Conservation (phyloP, 2,888 invertebrate species). For the Leucophenga maculata region DNA sequence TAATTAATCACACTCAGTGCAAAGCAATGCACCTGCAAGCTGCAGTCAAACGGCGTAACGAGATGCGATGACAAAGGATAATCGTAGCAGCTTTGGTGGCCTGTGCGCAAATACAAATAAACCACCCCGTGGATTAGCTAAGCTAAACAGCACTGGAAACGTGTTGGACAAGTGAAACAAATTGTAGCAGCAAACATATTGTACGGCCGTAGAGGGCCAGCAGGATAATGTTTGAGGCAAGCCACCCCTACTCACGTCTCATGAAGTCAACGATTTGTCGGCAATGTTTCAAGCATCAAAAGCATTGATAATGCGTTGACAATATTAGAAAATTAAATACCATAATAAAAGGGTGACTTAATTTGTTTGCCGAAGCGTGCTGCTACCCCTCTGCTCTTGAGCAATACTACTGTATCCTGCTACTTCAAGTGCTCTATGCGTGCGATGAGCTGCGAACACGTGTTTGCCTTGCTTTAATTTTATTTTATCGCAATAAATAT, state of each 20-base stretch:
- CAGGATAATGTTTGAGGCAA: not conserved
- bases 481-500: slow-evolving; percentile 66
- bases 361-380: slow-evolving; percentile 59
- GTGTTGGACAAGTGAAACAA: slow-evolving; percentile 61
- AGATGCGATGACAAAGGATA: not conserved
- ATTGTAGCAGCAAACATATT: slow-evolving; percentile 38
- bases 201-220: not conserved
- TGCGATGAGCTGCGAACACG: slow-evolving; percentile 68
- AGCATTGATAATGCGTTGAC: slow-evolving; percentile 54
- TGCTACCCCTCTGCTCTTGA: not conserved
- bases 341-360: slow-evolving; percentile 70
- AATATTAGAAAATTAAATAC: slow-evolving; percentile 69
- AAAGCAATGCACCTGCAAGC: slow-evolving; percentile 25
- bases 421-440: not conserved
- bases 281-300: slow-evolving; percentile 1
- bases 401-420: not conserved
- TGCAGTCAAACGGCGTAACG: not conserved
- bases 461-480: slow-evolving; percentile 51
- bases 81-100: slow-evolving; percentile 6
- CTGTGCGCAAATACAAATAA: slow-evolving; percentile 57
- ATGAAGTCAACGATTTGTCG: not conserved
- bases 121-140: slow-evolving; percentile 68
- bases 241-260: not conserved
- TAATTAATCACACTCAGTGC: slow-evolving; percentile 25
- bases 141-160: slow-evolving; percentile 41